phyloP scores from a whole-genome alignment of 2,113 vertebrate species.

The Australoheros scitulus region DNA sequence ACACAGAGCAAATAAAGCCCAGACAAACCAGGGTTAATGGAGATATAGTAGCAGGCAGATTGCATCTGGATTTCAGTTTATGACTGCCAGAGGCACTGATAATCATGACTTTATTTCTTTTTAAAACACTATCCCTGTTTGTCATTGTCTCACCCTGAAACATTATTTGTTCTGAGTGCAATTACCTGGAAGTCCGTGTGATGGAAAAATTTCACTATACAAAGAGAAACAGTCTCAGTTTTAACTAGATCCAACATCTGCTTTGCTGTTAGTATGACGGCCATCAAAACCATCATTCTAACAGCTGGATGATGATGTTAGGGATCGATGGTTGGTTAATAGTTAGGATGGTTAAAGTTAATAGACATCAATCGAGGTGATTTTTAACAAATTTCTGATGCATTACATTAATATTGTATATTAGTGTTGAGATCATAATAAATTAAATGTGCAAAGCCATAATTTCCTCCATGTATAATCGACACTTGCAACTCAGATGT shows the following conservation, averaged over 20 bases:
- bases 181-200: constrained; percentile 28
- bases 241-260: background rate
- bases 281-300: no score
- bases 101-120: constrained; percentile 50
- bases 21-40: background rate
- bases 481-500: background rate
- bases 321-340: no score
- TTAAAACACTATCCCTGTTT: constrained; percentile 20
- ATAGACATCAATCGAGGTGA: background rate
- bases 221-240: background rate
- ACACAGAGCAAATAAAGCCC: constrained; percentile 31
- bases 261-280: no score
- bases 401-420: background rate
- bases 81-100: constrained; percentile 15
- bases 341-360: background rate
- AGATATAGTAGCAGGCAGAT: background rate
- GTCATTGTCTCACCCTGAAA: background rate
- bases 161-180: constrained; percentile 16
- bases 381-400: no score
- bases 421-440: background rate
- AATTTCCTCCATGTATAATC: background rate
- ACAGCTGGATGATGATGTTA: background rate
- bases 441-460: background rate
- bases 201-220: background rate
- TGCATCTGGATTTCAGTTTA: constrained; percentile 43